Evolutionary conservation across 1,140 invertebrate genomes (phyloP).

Genomic region (Drosophila serrata): DNA sequence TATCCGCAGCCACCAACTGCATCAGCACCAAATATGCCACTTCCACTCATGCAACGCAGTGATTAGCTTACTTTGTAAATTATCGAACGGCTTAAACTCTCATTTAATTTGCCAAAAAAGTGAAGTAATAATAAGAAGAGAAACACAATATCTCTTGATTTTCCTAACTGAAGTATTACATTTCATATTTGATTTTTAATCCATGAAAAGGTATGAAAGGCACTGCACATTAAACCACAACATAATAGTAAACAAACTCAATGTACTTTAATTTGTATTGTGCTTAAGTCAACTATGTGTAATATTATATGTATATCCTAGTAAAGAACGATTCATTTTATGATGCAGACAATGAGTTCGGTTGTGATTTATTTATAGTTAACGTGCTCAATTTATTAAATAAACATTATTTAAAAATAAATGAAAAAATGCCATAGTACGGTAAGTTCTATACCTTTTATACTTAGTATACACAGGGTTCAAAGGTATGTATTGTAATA

Average conservation of each 20-base stretch:
- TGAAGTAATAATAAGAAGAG: conserved; percentile 3
- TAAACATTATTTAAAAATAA: not conserved
- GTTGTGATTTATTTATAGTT: not conserved
- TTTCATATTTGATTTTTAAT: conserved; percentile 29
- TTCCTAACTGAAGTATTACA: conserved; percentile 66
- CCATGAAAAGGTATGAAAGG: conserved; percentile 1
- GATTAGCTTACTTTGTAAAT: conserved; percentile 66
- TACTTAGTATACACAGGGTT: not conserved
- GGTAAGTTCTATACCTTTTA: not conserved
- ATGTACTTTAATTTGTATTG: conserved; percentile 19
- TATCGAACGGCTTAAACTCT: conserved; percentile 23
- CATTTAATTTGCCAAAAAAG: conserved; percentile 58
- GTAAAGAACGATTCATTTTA: not conserved
- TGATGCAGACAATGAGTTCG: not conserved
- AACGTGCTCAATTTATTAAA: not conserved
- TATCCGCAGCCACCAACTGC: conserved; percentile 31
- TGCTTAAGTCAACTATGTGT: conserved; percentile 24
- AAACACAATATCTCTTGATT: conserved; percentile 31
- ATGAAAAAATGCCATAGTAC: not conserved
- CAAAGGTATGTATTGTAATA: not conserved
- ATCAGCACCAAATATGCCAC: conserved; percentile 1
- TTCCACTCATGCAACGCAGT: conserved; percentile 16
- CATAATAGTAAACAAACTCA: not conserved
- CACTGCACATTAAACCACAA: not conserved
- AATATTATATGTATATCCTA: conserved; percentile 11